Evolutionary conservation across 2,797 vertebrate genomes (phyloP), one percentile per base, ranked within the genome.

Genomic region (Staurois parvus): DNA sequence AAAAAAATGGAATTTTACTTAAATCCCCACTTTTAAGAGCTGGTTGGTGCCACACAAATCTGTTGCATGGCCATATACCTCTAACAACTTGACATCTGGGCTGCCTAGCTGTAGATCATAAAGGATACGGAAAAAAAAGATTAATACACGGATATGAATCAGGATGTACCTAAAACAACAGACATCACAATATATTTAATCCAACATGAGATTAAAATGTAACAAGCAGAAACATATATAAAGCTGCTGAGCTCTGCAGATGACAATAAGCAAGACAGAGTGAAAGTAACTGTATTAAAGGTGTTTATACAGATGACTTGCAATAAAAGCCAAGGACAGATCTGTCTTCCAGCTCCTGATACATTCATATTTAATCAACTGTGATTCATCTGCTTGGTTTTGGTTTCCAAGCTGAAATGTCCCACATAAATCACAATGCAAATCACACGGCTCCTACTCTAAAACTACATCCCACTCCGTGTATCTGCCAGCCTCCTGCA

Each of bases 401-500:
- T 67, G 59, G 75, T 69, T 67, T 67, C 64, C 62, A 59, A 75
- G 40, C 48, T 67, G 30, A 69, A 76, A 81, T 21, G 28, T 76
- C 66, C 76, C 68, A 77, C 79, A 76, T 81, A 81, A 77, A 81
- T 86, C 76, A 85, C 12, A 59, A 79, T 86, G 68, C 30, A 80
- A 80, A 85, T 79, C 84, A 76, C 40, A 72, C n/a, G 19, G 30
- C 64, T 81, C 52, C 64, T 32, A 26, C 48, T 8, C 72, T 56
- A 40, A n/a, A 10, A 9, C 40, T 26, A 28, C 68, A 48, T 28
- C 78, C 78, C 30, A 28, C 79, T 69, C 73, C 17, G n/a, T 19
- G 13, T n/a, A 30, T 11, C 62, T 69, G 52, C 52, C 52, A 59
- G 21, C 52, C 52, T n/a, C 52, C 21, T 24, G 52, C 52, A 59